Base-by-base conservation (phyloP, 2,797 vertebrate genomes). In the Aeoliscus strigatus region DNA sequence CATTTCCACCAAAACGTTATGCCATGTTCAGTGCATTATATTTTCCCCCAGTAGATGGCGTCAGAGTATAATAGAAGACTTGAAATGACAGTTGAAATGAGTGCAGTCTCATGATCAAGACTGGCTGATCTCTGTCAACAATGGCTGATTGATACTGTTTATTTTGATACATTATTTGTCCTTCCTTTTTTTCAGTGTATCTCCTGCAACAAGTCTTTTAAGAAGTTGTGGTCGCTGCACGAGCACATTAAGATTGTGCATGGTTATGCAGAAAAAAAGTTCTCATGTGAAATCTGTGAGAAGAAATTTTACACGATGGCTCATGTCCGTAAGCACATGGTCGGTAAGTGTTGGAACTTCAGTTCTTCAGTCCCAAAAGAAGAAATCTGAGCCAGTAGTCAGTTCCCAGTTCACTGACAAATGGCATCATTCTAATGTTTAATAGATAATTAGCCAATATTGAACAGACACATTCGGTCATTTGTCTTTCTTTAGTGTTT, bases 241-340 rank as follows among this genome's bases (percentile, higher is more conserved):
- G 94, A 98, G 75, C 95, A 98, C 71, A 98, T 96, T 64, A 98
- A 98, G 87, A 97, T 97, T 13, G 93, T 98, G 73, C 95, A 98
- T 6, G 94, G 95, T 43, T 97, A 95, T 14, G 94, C 94, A 10
- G 95, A 98, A 54, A 98, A 97, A 87, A 98, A 97, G 61, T 97
- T 98, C 80, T 92, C 95, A 8, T 98, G 95, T 79, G 95, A 98
- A 79, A 98, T 97, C 46, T 98, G 95, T 26, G 95, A 97, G 76
- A 98, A 98, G 86, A 98, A 98, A 77, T 98, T 98, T 78, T 98
- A 97, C 83, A 98, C 95, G 27, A 97, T 97, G 95, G 95, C 95
- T 63, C 95, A 97, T 7, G 94, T 97, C 61, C 89, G 94, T 58
- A 98, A 98, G 83, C 95, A 98, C 80, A 94, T 98, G 92, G 94